These are phyloP conservation scores for Enteromius mattozi DNA, from an alignment of 2,797 vertebrate species.

Conservation along the genomic window DNA sequence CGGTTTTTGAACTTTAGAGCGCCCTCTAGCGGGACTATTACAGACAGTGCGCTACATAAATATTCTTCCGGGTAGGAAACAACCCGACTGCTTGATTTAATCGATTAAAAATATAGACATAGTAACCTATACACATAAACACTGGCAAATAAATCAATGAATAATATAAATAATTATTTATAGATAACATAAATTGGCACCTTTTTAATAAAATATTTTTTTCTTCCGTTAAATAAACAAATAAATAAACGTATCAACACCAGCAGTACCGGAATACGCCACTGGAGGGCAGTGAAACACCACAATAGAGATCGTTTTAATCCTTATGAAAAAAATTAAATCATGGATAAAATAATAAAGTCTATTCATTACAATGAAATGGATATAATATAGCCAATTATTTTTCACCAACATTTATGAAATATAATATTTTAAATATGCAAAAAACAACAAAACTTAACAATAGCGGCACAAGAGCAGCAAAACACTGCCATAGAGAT, in stretches of 20 bases:
- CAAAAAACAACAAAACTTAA: background rate
- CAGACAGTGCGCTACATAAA: background rate
- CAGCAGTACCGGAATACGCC: background rate
- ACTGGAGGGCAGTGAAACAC: background rate
- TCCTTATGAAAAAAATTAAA: background rate
- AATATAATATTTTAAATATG: background rate
- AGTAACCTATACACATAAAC: too few species aligned
- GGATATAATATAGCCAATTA: background rate
- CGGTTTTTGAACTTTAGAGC: background rate
- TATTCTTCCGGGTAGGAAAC: slow-evolving; percentile 26
- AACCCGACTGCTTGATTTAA: too few species aligned
- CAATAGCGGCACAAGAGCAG: background rate
- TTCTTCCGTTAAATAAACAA: background rate
- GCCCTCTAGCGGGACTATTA: background rate
- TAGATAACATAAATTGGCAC: background rate
- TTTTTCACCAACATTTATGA: background rate
- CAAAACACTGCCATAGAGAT: background rate
- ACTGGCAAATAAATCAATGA: too few species aligned
- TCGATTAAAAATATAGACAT: too few species aligned
- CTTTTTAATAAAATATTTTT: background rate
- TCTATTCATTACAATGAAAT: too few species aligned
- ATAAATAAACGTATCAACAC: too few species aligned
- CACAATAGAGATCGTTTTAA: background rate
- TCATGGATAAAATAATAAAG: too few species aligned
- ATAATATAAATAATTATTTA: background rate